Evolutionary conservation across 2,888 invertebrate species (phyloP).

Genomic region (Orthonychiurus folsomi): DNA sequence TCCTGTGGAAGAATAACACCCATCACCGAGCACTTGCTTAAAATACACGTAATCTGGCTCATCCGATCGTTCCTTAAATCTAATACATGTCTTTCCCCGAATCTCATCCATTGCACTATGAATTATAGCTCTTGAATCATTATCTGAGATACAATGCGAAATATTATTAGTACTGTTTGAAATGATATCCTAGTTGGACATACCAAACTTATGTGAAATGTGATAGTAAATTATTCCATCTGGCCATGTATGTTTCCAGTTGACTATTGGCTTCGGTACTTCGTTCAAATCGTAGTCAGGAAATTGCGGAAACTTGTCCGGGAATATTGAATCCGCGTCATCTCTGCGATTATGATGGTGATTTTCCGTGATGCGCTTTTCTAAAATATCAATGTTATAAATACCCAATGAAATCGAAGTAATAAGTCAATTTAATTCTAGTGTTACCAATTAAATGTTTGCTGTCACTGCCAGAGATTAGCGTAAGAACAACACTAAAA

Average conservation of each 20-base stretch:
- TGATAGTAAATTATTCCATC: conserved; percentile 15
- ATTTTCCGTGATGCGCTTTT: no score
- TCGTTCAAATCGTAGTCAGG: background rate
- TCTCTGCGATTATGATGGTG: no score
- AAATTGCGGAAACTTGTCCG: background rate
- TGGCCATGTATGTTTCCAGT: conserved; percentile 14
- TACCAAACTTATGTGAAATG: conserved; percentile 19
- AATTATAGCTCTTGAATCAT: conserved; percentile 6
- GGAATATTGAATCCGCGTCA: no score
- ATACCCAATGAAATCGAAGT: no score
- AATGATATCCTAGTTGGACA: no score
- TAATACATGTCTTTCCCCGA: conserved; percentile 18
- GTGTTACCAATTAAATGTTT: no score
- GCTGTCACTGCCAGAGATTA: no score
- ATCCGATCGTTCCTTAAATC: conserved; percentile 7
- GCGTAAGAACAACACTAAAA: no score
- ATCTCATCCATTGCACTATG: conserved; percentile 21
- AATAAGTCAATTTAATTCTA: no score
- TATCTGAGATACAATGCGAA: conserved; percentile 10
- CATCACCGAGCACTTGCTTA: conserved; percentile 15
- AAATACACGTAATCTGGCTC: conserved; percentile 17
- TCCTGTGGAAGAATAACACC: conserved; percentile 39
- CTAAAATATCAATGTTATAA: no score
- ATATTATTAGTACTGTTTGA: background rate
- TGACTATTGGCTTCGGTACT: conserved; percentile 1